These are phyloP conservation scores for Perizoma flavofasciatum DNA, from an alignment of 2,888 invertebrate species.

Conservation along the genomic window DNA sequence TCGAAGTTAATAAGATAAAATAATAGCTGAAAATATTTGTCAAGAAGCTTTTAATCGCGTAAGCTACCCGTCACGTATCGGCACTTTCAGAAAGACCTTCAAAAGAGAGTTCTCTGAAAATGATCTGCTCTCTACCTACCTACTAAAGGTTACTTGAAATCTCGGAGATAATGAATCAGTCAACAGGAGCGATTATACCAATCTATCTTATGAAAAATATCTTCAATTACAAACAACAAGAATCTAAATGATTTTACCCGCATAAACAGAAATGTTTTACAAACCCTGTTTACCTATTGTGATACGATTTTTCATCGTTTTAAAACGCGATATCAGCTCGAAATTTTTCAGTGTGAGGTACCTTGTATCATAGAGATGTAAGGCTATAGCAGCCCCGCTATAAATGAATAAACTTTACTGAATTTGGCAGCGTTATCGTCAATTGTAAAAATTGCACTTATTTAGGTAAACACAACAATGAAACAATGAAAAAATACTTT, in stretches of 20 bases:
- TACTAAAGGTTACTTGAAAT: constrained; percentile 18
- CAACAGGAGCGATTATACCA: constrained; percentile 26
- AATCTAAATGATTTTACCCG: constrained; percentile 27
- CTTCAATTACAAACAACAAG: constrained; percentile 21
- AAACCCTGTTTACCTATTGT: constrained; percentile 74
- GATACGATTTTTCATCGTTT: constrained; percentile 33
- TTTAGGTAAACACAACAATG: constrained; percentile 1
- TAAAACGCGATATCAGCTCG: constrained; percentile 12
- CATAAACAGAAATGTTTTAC: constrained; percentile 52
- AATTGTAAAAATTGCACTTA: constrained; percentile 12
- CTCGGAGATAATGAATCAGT: constrained; percentile 27
- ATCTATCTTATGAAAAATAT: constrained; percentile 20
- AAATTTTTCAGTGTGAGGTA: constrained; percentile 20
- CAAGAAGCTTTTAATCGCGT: no score
- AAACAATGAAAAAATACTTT: constrained; percentile 4
- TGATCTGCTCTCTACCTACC: constrained; percentile 3
- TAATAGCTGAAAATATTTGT: no score
- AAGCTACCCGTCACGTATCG: no score
- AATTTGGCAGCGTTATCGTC: constrained; percentile 32
- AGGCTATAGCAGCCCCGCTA: constrained; percentile 21
- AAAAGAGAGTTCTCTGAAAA: constrained; percentile 15
- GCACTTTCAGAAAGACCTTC: neutral
- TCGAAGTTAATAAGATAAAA: no score
- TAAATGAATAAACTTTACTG: constrained; percentile 14
- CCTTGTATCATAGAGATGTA: constrained; percentile 10